phyloP scores from a whole-genome alignment of 2,888 invertebrate species.

The Anodontia alba region DNA sequence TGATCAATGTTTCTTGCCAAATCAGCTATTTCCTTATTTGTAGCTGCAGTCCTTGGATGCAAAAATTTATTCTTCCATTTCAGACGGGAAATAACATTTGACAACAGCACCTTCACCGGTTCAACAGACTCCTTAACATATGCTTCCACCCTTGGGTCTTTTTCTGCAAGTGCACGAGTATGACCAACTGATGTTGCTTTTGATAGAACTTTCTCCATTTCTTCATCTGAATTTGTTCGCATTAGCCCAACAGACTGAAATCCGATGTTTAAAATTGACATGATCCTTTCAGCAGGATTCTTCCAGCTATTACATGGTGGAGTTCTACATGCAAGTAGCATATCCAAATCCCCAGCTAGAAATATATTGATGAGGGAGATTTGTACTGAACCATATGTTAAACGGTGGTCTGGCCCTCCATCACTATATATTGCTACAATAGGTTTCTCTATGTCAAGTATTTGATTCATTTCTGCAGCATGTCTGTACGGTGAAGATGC shows the following conservation, averaged over 20 bases:
- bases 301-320: conserved; percentile 14
- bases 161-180: background rate
- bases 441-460: conserved; percentile 8
- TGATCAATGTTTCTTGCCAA: too few relatives aligned
- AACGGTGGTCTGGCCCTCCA: conserved; percentile 25
- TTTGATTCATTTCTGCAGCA: background rate
- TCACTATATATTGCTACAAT: conserved; percentile 21
- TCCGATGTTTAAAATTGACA: conserved; percentile 14
- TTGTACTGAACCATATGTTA: conserved; percentile 25
- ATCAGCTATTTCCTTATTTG: background rate
- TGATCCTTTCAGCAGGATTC: conserved; percentile 24
- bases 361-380: conserved; percentile 16
- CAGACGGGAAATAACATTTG: conserved; percentile 14
- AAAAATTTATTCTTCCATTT: conserved; percentile 21
- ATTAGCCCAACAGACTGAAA: conserved; percentile 26
- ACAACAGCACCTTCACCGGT: conserved; percentile 13
- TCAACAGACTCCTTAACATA: conserved; percentile 19
- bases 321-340: background rate
- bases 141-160: background rate
- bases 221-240: conserved; percentile 15
- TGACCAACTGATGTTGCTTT: conserved; percentile 13
- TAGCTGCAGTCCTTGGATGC: conserved; percentile 1
- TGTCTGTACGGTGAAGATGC: conserved; percentile 21
- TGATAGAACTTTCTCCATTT: conserved; percentile 2
- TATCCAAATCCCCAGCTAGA: conserved; percentile 2